A percentile compares a stretch with the other conserved stretches of the same genome.
These are phyloP conservation scores for Pongo pygmaeus DNA, from an alignment of 2,113 vertebrate species.

Conservation along the genomic window DNA sequence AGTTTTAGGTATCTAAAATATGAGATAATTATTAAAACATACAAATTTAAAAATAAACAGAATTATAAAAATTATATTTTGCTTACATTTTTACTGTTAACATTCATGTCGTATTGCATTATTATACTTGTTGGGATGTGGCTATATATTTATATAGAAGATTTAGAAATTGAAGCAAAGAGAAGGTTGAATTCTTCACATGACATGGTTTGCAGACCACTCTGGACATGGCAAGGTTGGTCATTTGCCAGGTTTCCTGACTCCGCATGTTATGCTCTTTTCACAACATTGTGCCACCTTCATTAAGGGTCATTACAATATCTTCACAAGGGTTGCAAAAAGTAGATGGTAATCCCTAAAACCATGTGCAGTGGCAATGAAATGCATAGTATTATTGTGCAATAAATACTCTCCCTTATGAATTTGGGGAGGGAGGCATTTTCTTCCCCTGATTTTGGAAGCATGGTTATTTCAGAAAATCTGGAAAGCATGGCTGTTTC, in stretches of 20 bases:
- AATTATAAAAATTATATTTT: not conserved
- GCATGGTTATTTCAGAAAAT: not conserved
- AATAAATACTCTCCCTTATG: not conserved
- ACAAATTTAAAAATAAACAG: not conserved
- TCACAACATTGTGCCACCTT: not conserved
- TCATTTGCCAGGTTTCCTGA: not conserved
- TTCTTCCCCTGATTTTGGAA: not conserved
- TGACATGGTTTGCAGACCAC: not conserved
- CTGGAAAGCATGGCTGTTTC: not conserved
- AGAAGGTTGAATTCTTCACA: not conserved
- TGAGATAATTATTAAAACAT: slow-evolving; percentile 33
- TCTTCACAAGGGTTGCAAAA: not conserved
- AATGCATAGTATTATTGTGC: not conserved
- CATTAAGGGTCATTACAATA: not conserved
- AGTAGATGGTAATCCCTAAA: not conserved
- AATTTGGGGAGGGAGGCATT: not conserved
- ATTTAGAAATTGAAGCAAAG: not conserved
- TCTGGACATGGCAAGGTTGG: not conserved
- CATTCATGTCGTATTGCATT: not conserved
- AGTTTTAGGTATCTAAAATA: not conserved
- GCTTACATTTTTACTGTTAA: not conserved
- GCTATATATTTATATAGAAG: not conserved
- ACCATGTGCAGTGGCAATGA: not conserved
- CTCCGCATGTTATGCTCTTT: not conserved
- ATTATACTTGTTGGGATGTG: not conserved